A percentile compares a stretch with the other conserved stretches of the same genome.
phyloP scores from a whole-genome alignment of 2,797 vertebrate species.

The Crypturellus tataupa region DNA sequence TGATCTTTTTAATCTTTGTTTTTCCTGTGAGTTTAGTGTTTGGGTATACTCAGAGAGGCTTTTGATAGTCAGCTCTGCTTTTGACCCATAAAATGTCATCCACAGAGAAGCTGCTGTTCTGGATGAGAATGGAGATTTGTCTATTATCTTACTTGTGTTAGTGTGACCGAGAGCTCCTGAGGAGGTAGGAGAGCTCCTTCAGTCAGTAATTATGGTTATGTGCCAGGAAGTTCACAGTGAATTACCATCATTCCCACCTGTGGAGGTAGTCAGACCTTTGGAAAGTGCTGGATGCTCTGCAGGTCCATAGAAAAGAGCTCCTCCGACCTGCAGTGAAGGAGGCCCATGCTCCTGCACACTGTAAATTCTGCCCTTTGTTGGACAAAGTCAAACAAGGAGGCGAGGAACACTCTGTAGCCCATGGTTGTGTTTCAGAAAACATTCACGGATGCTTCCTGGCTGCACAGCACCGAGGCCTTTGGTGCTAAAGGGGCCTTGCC shows the following conservation, averaged over 20 bases:
- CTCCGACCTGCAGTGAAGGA: not conserved
- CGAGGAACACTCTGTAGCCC: not conserved
- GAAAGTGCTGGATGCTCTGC: not conserved
- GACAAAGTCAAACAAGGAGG: not conserved
- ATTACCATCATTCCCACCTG: not conserved
- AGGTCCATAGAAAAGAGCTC: not conserved
- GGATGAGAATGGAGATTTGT: not conserved
- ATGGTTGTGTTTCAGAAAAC: not conserved
- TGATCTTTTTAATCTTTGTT: too few species aligned
- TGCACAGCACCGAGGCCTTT: too few species aligned
- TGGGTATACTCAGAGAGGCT: not conserved
- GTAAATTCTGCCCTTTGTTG: not conserved
- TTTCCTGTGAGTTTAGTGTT: not conserved
- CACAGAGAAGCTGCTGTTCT: not conserved
- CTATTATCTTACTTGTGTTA: not conserved
- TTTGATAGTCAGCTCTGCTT: not conserved
- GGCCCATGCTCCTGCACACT: not conserved
- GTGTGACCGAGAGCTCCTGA: rapidly evolving
- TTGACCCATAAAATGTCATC: not conserved
- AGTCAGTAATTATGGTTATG: not conserved
- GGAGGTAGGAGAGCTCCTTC: not conserved
- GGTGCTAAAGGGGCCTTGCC: not conserved
- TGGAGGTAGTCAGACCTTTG: not conserved
- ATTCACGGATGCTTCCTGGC: too few species aligned
- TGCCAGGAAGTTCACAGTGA: not conserved